Evolutionary conservation across 2,113 vertebrate genomes (phyloP).

Genomic region (Strix aluco): DNA sequence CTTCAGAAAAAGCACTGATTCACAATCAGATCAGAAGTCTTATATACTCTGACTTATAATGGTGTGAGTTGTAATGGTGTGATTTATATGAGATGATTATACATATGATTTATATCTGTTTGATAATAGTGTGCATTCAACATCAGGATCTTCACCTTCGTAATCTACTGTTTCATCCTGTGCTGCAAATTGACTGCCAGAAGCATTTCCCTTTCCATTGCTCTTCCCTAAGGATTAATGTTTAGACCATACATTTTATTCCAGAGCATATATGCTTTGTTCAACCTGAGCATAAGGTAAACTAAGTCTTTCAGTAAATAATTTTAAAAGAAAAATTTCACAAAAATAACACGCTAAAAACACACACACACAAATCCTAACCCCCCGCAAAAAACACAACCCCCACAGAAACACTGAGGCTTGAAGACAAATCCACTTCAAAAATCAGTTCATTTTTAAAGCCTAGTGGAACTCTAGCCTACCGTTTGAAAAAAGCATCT

Average conservation of each 20-base stretch:
- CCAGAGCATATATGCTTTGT: background rate
- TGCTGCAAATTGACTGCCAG: background rate
- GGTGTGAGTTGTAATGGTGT: background rate
- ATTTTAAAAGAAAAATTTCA: background rate
- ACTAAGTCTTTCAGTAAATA: background rate
- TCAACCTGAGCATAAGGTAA: background rate
- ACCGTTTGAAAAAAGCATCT: background rate
- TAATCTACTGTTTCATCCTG: background rate
- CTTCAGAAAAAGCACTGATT: background rate
- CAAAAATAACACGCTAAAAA: background rate
- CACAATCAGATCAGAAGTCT: background rate
- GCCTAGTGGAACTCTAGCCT: background rate
- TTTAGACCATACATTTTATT: background rate
- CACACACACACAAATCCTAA: background rate
- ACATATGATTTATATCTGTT: background rate
- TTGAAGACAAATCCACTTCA: background rate
- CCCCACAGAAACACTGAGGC: background rate
- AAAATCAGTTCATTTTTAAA: background rate
- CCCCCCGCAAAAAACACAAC: fast-evolving
- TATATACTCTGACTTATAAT: background rate
- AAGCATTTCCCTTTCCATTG: background rate
- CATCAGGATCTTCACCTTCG: background rate
- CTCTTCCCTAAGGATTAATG: background rate
- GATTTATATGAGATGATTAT: background rate
- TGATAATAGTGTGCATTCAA: background rate